phyloP scores from a whole-genome alignment of 2,888 invertebrate species.

The Scrobipalpa atriplicella region DNA sequence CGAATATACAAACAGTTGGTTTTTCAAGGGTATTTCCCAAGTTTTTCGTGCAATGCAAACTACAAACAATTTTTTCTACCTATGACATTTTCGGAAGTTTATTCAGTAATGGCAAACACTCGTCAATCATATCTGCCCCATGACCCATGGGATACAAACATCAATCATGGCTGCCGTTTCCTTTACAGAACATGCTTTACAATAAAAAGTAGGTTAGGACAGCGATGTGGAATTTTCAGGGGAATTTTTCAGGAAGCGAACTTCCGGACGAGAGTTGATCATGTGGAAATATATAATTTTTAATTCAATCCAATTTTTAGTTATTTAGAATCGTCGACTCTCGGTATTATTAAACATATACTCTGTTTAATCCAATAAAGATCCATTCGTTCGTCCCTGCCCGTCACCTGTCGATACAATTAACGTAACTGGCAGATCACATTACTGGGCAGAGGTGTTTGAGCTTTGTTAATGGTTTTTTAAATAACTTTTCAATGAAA shows the following conservation, averaged over 20 bases:
- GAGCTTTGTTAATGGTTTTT: background rate
- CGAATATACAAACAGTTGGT: too few relatives aligned
- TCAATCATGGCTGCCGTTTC: conserved; percentile 10
- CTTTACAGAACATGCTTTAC: conserved; percentile 11
- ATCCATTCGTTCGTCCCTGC: background rate
- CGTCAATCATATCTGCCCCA: conserved; percentile 20
- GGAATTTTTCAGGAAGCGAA: conserved; percentile 4
- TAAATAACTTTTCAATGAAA: too few relatives aligned
- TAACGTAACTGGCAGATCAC: background rate
- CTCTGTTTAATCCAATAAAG: background rate
- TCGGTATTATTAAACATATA: too few relatives aligned
- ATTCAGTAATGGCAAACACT: background rate
- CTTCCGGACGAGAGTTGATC: background rate
- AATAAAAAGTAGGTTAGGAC: conserved; percentile 8
- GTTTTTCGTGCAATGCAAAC: background rate
- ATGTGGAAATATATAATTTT: background rate
- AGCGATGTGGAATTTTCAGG: background rate
- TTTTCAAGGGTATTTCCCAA: too few relatives aligned
- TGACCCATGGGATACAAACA: conserved; percentile 21
- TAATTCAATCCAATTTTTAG: too few relatives aligned
- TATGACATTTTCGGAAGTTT: conserved; percentile 11
- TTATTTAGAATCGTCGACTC: too few relatives aligned
- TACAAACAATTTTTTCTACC: background rate
- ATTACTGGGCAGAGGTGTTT: too few relatives aligned
- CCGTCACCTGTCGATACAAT: background rate